Evolutionary conservation across 2,797 vertebrate genomes (phyloP).

Genomic region (Gymnodraco acuticeps): DNA sequence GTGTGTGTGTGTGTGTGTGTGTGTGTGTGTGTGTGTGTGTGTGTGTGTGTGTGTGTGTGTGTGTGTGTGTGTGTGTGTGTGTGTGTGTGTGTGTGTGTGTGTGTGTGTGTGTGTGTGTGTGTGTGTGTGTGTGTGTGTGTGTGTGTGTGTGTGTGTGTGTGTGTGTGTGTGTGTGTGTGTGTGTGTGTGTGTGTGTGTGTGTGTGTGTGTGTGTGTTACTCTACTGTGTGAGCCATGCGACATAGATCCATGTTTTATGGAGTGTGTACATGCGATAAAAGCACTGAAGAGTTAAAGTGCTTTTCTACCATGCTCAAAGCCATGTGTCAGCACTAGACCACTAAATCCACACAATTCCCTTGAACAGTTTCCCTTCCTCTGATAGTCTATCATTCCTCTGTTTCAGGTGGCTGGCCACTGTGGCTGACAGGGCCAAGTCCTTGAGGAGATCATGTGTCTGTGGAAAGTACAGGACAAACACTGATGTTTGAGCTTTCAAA

Average conservation of each 20-base stretch:
- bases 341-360: constrained; percentile 83
- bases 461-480: constrained; percentile 78
- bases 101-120: constrained; percentile 39
- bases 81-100: constrained; percentile 56
- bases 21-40: neutral
- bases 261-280: constrained; percentile 80
- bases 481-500: constrained; percentile 73
- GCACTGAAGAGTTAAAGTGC: constrained; percentile 86
- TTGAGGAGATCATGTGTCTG: constrained; percentile 86
- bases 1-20: constrained; percentile 7
- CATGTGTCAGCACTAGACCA: constrained; percentile 83
- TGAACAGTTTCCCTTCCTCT: constrained; percentile 77
- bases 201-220: constrained; percentile 44
- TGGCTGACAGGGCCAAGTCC: constrained; percentile 82
- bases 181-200: constrained; percentile 58
- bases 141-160: neutral
- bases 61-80: constrained; percentile 44
- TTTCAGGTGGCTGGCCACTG: constrained; percentile 83
- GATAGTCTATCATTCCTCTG: constrained; percentile 82
- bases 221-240: constrained; percentile 40
- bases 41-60: too few species aligned
- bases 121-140: constrained; percentile 33
- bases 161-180: constrained; percentile 35
- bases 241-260: constrained; percentile 76
- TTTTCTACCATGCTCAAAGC: constrained; percentile 82